phyloP scores from a whole-genome alignment of 2,888 invertebrate genomes.

The Ptilodon capucinus region DNA sequence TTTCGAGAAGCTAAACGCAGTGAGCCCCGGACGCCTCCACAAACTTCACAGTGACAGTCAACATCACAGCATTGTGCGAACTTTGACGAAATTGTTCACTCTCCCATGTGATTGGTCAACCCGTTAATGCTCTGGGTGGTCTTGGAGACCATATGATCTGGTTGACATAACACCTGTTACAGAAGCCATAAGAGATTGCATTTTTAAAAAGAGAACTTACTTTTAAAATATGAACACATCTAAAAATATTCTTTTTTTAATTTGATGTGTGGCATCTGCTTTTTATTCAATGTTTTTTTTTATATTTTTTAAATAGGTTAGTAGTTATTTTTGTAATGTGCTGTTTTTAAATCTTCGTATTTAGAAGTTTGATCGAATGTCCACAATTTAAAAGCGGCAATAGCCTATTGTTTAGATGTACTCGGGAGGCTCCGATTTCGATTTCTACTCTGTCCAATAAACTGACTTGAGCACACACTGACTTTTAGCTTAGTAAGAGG shows the following conservation, averaged over 20 bases:
- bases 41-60: background rate
- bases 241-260: background rate
- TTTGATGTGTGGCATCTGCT: background rate
- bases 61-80: constrained; percentile 5
- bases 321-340: background rate
- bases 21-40: background rate
- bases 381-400: too few relatives aligned
- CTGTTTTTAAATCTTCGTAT: background rate
- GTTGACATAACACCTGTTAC: constrained; percentile 29
- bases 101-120: constrained; percentile 55
- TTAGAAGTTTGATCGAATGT: background rate
- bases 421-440: too few relatives aligned
- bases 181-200: constrained; percentile 39
- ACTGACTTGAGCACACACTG: too few relatives aligned
- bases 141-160: constrained; percentile 54
- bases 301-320: background rate
- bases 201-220: too few relatives aligned
- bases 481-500: too few relatives aligned
- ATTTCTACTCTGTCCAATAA: too few relatives aligned
- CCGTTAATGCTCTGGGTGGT: constrained; percentile 43
- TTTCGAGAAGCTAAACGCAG: too few relatives aligned
- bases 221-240: too few relatives aligned
- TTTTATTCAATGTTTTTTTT: background rate
- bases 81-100: constrained; percentile 29
- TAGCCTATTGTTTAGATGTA: too few relatives aligned